Evolutionary conservation across 2,113 vertebrate species (phyloP).

Genomic region (Rhinoderma darwinii): DNA sequence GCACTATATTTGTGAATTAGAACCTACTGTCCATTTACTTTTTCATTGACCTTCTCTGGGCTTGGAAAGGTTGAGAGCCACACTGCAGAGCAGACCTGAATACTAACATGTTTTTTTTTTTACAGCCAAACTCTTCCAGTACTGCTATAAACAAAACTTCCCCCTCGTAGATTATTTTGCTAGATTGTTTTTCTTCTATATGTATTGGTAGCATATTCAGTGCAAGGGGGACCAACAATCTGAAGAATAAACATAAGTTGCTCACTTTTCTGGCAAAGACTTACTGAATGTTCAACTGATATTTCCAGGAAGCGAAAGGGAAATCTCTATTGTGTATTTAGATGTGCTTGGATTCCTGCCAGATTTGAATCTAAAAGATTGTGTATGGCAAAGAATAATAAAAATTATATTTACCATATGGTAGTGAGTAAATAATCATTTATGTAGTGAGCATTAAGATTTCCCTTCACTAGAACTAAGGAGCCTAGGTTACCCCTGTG

Average conservation of each 20-base stretch:
- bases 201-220: conserved; percentile 29
- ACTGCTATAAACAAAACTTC: conserved; percentile 37
- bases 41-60: conserved; percentile 42
- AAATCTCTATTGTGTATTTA: conserved; percentile 43
- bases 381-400: conserved; percentile 13
- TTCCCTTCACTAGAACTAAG: too few relatives aligned
- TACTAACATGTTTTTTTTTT: conserved; percentile 41
- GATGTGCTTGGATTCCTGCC: conserved; percentile 38
- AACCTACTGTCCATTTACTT: conserved; percentile 40
- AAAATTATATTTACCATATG: not conserved
- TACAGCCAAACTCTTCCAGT: conserved; percentile 32
- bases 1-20: conserved; percentile 38
- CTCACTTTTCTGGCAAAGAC: conserved; percentile 33
- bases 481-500: too few relatives aligned
- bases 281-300: conserved; percentile 9
- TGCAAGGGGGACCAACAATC: conserved; percentile 17
- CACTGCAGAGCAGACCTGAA: conserved; percentile 42
- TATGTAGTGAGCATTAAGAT: too few relatives aligned
- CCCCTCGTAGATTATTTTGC: not conserved
- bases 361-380: conserved; percentile 3
- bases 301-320: not conserved
- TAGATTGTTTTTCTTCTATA: conserved; percentile 14
- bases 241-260: conserved; percentile 31
- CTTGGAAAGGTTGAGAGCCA: conserved; percentile 40
- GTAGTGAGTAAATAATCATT: conserved; percentile 21